Evolutionary conservation across 2,888 invertebrate genomes (phyloP).

Genomic region (Pseudococcus jackbeardsleyi): DNA sequence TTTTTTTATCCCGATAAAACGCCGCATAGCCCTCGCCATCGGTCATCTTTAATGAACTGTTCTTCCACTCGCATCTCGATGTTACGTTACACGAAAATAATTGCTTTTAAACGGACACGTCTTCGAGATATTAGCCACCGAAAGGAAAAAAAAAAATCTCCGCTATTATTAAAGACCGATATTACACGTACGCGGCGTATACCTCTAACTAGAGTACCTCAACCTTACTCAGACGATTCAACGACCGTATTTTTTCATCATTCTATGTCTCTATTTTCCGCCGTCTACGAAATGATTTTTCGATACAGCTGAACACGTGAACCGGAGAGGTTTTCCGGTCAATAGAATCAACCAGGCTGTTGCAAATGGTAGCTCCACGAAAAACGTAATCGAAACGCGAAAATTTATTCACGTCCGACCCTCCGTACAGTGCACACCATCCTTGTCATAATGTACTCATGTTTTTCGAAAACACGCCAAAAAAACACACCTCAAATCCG

Average conservation of each 20-base stretch:
- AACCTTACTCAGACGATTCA: neutral
- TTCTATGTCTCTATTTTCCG: neutral
- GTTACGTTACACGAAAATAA: conserved; percentile 25
- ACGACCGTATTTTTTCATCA: neutral
- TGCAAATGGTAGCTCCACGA: neutral
- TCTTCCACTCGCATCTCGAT: neutral
- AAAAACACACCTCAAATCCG: no score
- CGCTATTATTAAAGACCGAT: conserved; percentile 16
- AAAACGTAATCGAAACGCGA: neutral
- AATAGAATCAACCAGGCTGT: neutral
- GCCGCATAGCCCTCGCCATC: no score
- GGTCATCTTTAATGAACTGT: no score
- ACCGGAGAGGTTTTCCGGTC: conserved; percentile 16
- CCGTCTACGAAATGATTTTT: conserved; percentile 4
- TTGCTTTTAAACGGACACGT: conserved; percentile 32
- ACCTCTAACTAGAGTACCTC: neutral
- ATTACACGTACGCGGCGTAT: neutral
- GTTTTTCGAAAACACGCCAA: no score
- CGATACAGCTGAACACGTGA: neutral
- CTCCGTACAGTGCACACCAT: neutral
- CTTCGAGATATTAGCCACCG: neutral
- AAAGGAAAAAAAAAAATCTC: neutral
- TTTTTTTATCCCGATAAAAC: no score
- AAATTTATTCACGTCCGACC: neutral
- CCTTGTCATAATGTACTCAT: no score